Evolutionary conservation across 2,888 invertebrate genomes (phyloP).

Genomic region (Gerris lacustris): DNA sequence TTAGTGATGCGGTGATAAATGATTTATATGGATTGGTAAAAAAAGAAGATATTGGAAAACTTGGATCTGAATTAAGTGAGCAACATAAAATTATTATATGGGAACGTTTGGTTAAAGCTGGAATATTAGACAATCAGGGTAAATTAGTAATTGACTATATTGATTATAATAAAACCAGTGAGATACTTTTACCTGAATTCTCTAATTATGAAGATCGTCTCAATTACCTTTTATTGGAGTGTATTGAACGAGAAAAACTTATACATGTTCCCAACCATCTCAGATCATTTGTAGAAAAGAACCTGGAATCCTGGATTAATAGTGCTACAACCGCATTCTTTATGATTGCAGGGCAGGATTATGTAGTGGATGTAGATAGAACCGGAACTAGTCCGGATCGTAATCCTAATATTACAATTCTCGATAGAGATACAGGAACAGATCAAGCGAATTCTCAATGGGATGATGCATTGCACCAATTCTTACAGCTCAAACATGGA

Average conservation of each 20-base stretch:
- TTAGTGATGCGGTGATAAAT: slow-evolving; percentile 20
- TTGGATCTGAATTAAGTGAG: slow-evolving; percentile 24
- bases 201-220: slow-evolving; percentile 19
- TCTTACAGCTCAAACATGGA: slow-evolving; percentile 37
- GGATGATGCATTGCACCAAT: slow-evolving; percentile 37
- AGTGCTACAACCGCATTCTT: slow-evolving; percentile 32
- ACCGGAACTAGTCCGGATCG: slow-evolving; percentile 28
- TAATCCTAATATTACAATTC: slow-evolving; percentile 31
- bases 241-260: slow-evolving; percentile 26
- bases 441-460: slow-evolving; percentile 35
- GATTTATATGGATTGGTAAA: slow-evolving; percentile 28
- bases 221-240: slow-evolving; percentile 25
- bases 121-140: not conserved
- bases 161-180: not conserved
- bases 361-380: slow-evolving; percentile 33
- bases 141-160: not conserved
- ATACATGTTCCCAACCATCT: slow-evolving; percentile 30
- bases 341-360: slow-evolving; percentile 33
- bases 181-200: not conserved
- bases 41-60: slow-evolving; percentile 25
- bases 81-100: slow-evolving; percentile 24
- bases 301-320: slow-evolving; percentile 31
- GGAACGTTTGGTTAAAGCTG: slow-evolving; percentile 17
- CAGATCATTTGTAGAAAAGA: slow-evolving; percentile 30
- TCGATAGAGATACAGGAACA: slow-evolving; percentile 36